Percentiles rank a stretch among this genome's conserved stretches.
Conservation (phyloP, 2,113 vertebrate genomes). For the Blennius ocellaris region DNA sequence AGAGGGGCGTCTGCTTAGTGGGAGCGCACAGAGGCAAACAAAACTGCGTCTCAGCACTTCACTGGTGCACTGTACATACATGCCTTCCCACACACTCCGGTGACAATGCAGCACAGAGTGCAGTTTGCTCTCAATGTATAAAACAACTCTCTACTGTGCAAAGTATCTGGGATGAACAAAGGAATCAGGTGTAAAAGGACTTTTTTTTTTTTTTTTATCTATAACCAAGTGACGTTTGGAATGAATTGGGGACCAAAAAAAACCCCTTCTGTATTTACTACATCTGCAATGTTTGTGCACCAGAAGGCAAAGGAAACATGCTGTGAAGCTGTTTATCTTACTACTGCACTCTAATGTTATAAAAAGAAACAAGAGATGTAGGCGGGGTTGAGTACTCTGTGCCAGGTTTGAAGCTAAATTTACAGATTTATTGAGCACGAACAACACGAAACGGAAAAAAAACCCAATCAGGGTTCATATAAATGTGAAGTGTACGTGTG, state of each 20-base stretch:
- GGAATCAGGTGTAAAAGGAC: conserved; percentile 1
- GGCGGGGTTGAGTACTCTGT: too few relatives aligned
- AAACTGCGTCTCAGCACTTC: conserved; percentile 62
- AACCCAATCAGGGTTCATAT: too few relatives aligned
- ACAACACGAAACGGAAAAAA: too few relatives aligned
- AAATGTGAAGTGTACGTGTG: too few relatives aligned
- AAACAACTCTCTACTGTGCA: conserved; percentile 4
- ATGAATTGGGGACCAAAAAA: not conserved
- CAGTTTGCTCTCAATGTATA: not conserved
- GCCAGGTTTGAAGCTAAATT: too few relatives aligned
- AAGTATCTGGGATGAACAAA: not conserved
- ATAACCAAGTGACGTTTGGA: not conserved
- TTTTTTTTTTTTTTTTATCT: not conserved
- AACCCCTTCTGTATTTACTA: not conserved
- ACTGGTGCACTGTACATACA: conserved; percentile 52
- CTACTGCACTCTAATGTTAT: too few relatives aligned
- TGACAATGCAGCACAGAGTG: conserved; percentile 43
- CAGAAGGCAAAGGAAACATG: not conserved
- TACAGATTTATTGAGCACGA: too few relatives aligned
- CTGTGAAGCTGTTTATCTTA: not conserved
- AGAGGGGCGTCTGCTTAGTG: conserved; percentile 48
- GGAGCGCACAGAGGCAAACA: conserved; percentile 50
- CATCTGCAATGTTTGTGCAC: not conserved
- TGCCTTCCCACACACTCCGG: conserved; percentile 45
- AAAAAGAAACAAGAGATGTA: too few relatives aligned